Base-by-base conservation (phyloP, 2,888 invertebrate species). In the Syrphus vitripennis region DNA sequence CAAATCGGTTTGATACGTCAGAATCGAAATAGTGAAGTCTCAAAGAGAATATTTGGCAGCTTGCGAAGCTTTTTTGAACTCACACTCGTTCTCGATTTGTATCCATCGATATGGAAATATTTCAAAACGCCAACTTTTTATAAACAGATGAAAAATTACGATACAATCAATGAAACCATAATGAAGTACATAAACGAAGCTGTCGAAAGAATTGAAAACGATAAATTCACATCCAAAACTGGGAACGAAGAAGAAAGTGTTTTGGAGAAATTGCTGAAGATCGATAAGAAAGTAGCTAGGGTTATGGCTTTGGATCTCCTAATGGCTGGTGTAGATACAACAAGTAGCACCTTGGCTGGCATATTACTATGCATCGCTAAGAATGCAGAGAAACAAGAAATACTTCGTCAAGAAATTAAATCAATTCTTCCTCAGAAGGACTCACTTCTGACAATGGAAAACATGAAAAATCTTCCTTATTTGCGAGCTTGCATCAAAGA, bases 401-500 rank as follows among this genome's bases (percentile, higher is more conserved):
- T 93, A 88, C 91, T 96, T 5, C 92, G 94, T 55, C 90, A 93
- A 61, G 95, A 96, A 90, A 89, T 95, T 0, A 90, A 19, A 10
- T 3, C 89, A 0, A 90, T 92, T 12, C 88, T 93, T 34, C 92
- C 93, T 0, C 82, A 89, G 3, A 91, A 91, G 53, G 88, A 91
- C 40, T 89, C 91, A 1, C 88, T 89, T 12, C 88, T 94, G 10
- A 93, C 92, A 0, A 89, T 90, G 1, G 90, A 92, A 4, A 90
- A 92, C 86, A 89, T 94, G 48, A 90, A 92, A 16, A 90, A 93
- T 61, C 92, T 94, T 70, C 93, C 94, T 0, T 96, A 95, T 89
- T 90, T 96, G n/a, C 94, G 93, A 88, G 95, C 95, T 0, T 95
- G 95, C 89, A 93, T 96, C 31, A 96, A 95, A 89, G 96, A 96